These are phyloP conservation scores for Eurois occulta DNA, from an alignment of 2,888 invertebrate species.

Conservation along the genomic window DNA sequence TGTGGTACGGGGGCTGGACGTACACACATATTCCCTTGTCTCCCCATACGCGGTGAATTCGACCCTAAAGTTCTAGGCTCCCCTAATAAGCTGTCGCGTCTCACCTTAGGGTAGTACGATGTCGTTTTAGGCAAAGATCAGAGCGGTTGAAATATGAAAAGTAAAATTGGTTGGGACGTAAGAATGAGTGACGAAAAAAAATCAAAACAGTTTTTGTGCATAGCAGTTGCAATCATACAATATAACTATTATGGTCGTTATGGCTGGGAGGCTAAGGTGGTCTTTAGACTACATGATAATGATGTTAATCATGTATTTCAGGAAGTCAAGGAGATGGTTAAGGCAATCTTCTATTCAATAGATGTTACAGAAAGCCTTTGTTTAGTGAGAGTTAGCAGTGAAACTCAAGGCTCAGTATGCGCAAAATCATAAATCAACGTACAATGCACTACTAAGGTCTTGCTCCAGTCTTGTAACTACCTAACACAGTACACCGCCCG, in stretches of 20 bases:
- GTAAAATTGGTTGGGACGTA: slow-evolving; percentile 19
- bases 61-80: slow-evolving; percentile 89
- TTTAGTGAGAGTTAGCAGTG: neutral
- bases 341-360: neutral
- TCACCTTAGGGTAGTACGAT: slow-evolving; percentile 85
- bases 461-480: slow-evolving; percentile 5
- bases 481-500: neutral
- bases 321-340: neutral
- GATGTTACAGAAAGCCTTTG: neutral
- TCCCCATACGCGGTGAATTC: slow-evolving; percentile 83
- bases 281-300: neutral
- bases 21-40: slow-evolving; percentile 85
- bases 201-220: neutral
- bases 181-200: slow-evolving; percentile 20
- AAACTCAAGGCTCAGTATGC: neutral
- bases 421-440: slow-evolving; percentile 5
- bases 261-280: neutral
- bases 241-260: neutral
- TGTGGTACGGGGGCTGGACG: slow-evolving; percentile 76
- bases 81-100: slow-evolving; percentile 88
- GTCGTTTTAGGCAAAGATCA: slow-evolving; percentile 75
- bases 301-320: neutral
- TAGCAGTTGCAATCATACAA: neutral
- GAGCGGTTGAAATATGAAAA: slow-evolving; percentile 42
- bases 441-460: neutral